phyloP scores from a whole-genome alignment of 2,797 vertebrate species.

The Clarias laeviceps region DNA sequence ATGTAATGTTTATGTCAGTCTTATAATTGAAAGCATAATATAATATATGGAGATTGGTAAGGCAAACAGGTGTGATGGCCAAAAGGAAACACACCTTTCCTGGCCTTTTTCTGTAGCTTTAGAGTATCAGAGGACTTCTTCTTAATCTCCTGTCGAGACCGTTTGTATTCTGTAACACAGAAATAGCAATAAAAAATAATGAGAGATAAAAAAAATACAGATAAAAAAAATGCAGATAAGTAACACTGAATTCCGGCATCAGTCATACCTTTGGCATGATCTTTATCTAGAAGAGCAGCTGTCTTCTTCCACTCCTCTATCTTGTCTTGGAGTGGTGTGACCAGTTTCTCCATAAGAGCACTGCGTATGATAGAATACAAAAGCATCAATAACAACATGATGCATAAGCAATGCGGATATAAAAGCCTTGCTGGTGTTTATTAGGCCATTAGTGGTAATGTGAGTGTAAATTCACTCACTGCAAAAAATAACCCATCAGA shows the following conservation, averaged over 20 bases:
- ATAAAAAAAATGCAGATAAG: neutral
- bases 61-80: constrained; percentile 3
- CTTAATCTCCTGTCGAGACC: constrained; percentile 96
- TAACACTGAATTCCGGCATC: neutral
- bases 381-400: constrained; percentile 1
- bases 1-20: neutral
- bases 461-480: constrained; percentile 47
- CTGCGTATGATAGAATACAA: constrained; percentile 65
- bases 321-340: constrained; percentile 92
- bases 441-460: constrained; percentile 13
- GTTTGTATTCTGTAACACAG: constrained; percentile 86
- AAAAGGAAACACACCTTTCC: constrained; percentile 83
- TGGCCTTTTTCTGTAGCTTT: constrained; percentile 96
- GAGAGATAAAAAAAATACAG: neutral
- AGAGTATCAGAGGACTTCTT: constrained; percentile 95
- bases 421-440: constrained; percentile 25
- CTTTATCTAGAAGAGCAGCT: constrained; percentile 93
- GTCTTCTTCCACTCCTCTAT: constrained; percentile 99
- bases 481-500: constrained; percentile 52
- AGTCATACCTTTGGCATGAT: constrained; percentile 90
- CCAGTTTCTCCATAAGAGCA: constrained; percentile 92
- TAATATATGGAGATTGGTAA: neutral
- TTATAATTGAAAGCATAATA: neutral
- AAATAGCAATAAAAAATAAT: neutral
- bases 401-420: constrained; percentile 14